Conservation (phyloP, 2,113 vertebrate species). For the Nymphicus hollandicus region DNA sequence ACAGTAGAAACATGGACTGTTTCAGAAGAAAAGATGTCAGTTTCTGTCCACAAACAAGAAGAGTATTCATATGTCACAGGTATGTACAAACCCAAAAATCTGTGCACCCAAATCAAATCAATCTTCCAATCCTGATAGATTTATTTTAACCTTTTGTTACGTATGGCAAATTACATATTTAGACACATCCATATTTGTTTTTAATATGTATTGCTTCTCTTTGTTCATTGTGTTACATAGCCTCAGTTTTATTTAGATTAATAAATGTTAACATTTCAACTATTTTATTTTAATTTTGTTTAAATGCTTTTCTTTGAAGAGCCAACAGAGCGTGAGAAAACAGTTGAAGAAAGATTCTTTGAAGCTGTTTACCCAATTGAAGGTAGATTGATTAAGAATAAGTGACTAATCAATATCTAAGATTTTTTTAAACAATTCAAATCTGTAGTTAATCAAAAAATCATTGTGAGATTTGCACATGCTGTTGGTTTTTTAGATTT, state of each 20-base stretch:
- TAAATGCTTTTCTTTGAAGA: slow-evolving; percentile 73
- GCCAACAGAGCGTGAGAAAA: slow-evolving; percentile 70
- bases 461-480: background rate
- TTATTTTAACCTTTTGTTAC: slow-evolving; percentile 7
- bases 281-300: slow-evolving; percentile 20
- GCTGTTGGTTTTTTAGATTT: background rate
- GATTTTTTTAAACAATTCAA: background rate
- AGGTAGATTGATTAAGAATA: slow-evolving; percentile 59
- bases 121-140: background rate
- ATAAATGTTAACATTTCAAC: background rate
- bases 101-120: background rate
- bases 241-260: slow-evolving; percentile 6
- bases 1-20: slow-evolving; percentile 77
- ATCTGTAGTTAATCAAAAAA: background rate
- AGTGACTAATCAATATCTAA: background rate
- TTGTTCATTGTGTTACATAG: slow-evolving; percentile 37
- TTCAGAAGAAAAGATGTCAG: slow-evolving; percentile 81
- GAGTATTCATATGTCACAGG: slow-evolving; percentile 78
- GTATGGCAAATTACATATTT: slow-evolving; percentile 2
- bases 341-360: slow-evolving; percentile 76
- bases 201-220: slow-evolving; percentile 29
- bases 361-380: slow-evolving; percentile 68
- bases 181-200: slow-evolving; percentile 31
- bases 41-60: slow-evolving; percentile 78
- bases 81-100: slow-evolving; percentile 61